Conservation (phyloP, 1,140 invertebrate genomes). For the Drosophila athabasca region DNA sequence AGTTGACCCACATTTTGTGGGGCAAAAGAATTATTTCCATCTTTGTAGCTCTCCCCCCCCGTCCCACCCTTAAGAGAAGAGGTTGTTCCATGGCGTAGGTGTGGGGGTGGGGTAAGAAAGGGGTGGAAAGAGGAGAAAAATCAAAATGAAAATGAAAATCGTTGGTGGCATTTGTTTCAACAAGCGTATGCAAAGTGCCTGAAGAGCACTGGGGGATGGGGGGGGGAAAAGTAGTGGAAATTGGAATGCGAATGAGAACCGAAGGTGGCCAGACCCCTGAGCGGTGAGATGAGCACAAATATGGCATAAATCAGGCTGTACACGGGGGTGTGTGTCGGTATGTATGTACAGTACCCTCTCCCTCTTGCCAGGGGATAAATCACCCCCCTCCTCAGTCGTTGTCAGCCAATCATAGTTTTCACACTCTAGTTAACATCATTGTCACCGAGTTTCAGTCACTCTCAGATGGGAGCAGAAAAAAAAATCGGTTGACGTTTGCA, state of each 20-base stretch:
- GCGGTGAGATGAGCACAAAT: slow-evolving; percentile 37
- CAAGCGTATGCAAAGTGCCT: slow-evolving; percentile 39
- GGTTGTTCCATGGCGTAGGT: not conserved
- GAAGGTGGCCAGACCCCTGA: slow-evolving; percentile 24
- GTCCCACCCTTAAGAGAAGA: not conserved
- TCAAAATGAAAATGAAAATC: slow-evolving; percentile 46
- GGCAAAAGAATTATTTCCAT: slow-evolving; percentile 16
- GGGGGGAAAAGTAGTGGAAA: slow-evolving; percentile 12
- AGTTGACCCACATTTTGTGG: slow-evolving; percentile 1
- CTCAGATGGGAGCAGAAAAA: slow-evolving; percentile 34
- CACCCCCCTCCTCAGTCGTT: slow-evolving; percentile 11
- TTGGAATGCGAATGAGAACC: slow-evolving; percentile 10
- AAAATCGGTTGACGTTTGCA: slow-evolving; percentile 74
- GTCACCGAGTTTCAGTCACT: slow-evolving; percentile 69
- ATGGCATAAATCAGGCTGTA: slow-evolving; percentile 43
- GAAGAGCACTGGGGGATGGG: too few species aligned
- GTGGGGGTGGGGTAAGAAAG: not conserved
- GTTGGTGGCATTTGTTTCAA: slow-evolving; percentile 46
- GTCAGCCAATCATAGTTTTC: slow-evolving; percentile 81
- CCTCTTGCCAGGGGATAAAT: too few species aligned
- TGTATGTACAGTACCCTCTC: not conserved
- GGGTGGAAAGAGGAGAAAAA: slow-evolving; percentile 1
- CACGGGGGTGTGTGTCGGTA: not conserved
- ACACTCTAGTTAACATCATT: slow-evolving; percentile 82
- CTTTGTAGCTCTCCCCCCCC: slow-evolving; percentile 1